These are phyloP conservation scores for Podarcis muralis DNA, from an alignment of 2,113 vertebrate species.

Conservation along the genomic window DNA sequence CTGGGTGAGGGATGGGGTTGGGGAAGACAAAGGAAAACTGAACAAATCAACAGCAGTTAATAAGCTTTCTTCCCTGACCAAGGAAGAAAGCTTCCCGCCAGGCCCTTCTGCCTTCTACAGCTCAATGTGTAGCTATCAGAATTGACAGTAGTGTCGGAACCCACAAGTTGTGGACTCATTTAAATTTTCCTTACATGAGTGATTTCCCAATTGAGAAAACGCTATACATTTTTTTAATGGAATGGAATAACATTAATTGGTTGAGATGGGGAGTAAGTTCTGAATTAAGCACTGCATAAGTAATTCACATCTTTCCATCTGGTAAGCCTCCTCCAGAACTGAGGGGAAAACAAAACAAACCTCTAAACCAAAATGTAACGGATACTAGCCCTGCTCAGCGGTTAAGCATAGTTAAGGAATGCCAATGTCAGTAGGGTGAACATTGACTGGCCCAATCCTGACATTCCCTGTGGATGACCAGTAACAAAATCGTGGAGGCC, in stretches of 20 bases:
- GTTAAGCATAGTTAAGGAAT: too few relatives aligned
- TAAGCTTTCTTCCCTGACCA: constrained; percentile 24
- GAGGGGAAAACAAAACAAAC: constrained; percentile 20
- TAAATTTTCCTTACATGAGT: constrained; percentile 73
- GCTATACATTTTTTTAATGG: constrained; percentile 73
- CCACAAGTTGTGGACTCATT: constrained; percentile 62
- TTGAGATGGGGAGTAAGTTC: constrained; percentile 80
- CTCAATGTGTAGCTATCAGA: constrained; percentile 41
- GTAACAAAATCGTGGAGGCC: too few relatives aligned
- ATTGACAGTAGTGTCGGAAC: constrained; percentile 54
- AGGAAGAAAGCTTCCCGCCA: constrained; percentile 21
- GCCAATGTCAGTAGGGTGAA: too few relatives aligned
- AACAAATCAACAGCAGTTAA: constrained; percentile 51
- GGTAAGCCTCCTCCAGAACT: constrained; percentile 74
- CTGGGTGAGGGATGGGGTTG: background rate
- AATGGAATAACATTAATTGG: constrained; percentile 81
- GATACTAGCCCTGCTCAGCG: constrained; percentile 14
- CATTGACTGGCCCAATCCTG: too few relatives aligned
- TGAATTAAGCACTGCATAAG: constrained; percentile 79
- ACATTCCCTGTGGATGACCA: too few relatives aligned
- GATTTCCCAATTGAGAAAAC: constrained; percentile 76
- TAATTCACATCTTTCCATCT: constrained; percentile 79
- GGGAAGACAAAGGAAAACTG: constrained; percentile 8
- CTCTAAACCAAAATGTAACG: constrained; percentile 61
- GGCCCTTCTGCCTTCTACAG: constrained; percentile 46